Conservation (phyloP, 2,797 vertebrate species). For the Ceryle rudis region DNA sequence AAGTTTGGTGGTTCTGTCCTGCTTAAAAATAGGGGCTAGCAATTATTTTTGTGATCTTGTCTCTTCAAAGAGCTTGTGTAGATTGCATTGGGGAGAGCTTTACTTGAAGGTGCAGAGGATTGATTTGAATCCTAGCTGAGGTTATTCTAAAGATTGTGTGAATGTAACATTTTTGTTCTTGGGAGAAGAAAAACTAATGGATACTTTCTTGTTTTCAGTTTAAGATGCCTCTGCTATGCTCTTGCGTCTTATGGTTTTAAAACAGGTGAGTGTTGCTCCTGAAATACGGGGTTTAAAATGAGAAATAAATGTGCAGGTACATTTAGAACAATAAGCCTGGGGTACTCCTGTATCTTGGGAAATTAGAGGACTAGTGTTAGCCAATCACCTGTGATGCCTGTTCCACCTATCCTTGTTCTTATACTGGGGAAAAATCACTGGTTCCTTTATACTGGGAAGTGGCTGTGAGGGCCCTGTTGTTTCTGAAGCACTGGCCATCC, state of each 20-base stretch:
- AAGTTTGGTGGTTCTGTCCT: rapidly evolving
- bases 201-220: background rate
- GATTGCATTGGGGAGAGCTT: rapidly evolving
- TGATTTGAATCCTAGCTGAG: rapidly evolving
- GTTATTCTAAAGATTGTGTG: background rate
- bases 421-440: background rate
- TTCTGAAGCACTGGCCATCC: background rate
- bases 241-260: rapidly evolving
- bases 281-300: rapidly evolving
- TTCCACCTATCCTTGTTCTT: rapidly evolving
- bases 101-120: background rate
- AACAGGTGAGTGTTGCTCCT: background rate
- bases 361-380: rapidly evolving
- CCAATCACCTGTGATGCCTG: too few species aligned
- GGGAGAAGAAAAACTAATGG: rapidly evolving
- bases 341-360: rapidly evolving
- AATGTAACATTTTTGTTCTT: rapidly evolving
- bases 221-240: rapidly evolving
- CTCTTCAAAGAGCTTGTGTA: rapidly evolving
- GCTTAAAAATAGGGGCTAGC: rapidly evolving
- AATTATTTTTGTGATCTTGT: rapidly evolving
- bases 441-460: background rate
- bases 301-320: rapidly evolving
- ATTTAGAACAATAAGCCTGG: rapidly evolving
- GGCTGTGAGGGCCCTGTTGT: background rate